phyloP scores from a whole-genome alignment of 2,113 vertebrate genomes.

The Ptyas mucosa region DNA sequence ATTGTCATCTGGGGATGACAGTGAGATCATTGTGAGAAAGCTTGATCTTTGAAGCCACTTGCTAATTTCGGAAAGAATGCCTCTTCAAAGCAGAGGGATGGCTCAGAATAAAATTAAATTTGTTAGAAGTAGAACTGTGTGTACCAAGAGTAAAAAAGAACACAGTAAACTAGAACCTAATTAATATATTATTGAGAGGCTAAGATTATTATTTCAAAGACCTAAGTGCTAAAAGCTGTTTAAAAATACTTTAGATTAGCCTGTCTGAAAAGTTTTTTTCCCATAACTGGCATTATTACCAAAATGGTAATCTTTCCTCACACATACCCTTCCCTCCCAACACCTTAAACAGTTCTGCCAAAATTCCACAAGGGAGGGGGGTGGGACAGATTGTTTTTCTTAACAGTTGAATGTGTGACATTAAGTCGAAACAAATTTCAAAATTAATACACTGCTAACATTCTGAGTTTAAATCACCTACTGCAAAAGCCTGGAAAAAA shows the following conservation, averaged over 20 bases:
- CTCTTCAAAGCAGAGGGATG: not conserved
- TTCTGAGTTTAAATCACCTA: not conserved
- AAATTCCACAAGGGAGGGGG: not conserved
- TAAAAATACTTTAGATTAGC: not conserved
- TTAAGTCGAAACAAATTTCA: not conserved
- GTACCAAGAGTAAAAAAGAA: not conserved
- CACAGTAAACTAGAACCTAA: not conserved
- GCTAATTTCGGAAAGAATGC: not conserved
- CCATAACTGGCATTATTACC: not conserved
- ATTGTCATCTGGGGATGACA: not conserved
- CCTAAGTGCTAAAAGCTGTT: not conserved
- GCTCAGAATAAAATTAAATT: not conserved
- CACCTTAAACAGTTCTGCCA: not conserved
- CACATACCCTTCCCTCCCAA: not conserved
- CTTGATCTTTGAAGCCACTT: not conserved
- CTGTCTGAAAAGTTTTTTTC: not conserved
- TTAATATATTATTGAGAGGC: not conserved
- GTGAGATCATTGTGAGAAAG: not conserved
- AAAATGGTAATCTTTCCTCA: not conserved
- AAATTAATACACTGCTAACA: not conserved
- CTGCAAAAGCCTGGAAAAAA: not conserved
- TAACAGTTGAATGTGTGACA: not conserved
- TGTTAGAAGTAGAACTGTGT: not conserved
- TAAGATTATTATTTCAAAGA: not conserved
- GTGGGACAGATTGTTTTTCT: not conserved